Base-by-base conservation (phyloP, 1,140 invertebrate species). In the Cyphomyrmex costatus region DNA sequence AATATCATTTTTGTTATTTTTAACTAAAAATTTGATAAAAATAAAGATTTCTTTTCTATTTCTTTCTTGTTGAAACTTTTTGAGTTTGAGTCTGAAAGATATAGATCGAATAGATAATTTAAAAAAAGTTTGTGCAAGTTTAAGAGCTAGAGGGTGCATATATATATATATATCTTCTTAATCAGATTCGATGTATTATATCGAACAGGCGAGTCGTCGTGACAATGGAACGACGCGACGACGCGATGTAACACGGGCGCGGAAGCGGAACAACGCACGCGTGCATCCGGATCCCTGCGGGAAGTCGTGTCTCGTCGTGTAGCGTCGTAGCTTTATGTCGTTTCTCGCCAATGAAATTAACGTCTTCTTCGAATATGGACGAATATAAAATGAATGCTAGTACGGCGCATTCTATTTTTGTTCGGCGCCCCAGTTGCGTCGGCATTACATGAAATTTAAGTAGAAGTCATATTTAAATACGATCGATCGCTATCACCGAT, bases 391-490 rank as follows among this genome's bases (percentile, higher is more conserved):
- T 36, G 46, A 27, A 3, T 60, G 46, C 27, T 14, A 27, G 21
- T 49, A 65, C 73, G 82, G n/a, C 42, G 70, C 82, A 21, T 85
- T 85, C 74, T 78, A 78, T 85, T 85, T 78, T 78, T n/a, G 42
- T 36, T 3, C 68, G 36, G 79, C 68, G 79, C n/a, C 68, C 79
- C 53, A 83, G 68, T 83, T 74, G 68, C 36, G 79, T 74, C 79
- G 53, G 27, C 42, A 83, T 83, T 83, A 83, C 53, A 74, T 83
- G 68, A 83, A 83, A 83, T 83, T 83, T 83, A 83, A 83, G 68
- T 83, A 56, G 36, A 60, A 83, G 68, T 74, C 79, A 83, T 83
- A 83, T 83, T 83, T 83, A 83, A 83, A 83, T 83, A 53, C 68
- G 53, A 83, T 83, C 79, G 79, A 83, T 83, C 24, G 68, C 36